phyloP scores from a whole-genome alignment of 1,140 invertebrate genomes.

The Hydropsyche tenuis region DNA sequence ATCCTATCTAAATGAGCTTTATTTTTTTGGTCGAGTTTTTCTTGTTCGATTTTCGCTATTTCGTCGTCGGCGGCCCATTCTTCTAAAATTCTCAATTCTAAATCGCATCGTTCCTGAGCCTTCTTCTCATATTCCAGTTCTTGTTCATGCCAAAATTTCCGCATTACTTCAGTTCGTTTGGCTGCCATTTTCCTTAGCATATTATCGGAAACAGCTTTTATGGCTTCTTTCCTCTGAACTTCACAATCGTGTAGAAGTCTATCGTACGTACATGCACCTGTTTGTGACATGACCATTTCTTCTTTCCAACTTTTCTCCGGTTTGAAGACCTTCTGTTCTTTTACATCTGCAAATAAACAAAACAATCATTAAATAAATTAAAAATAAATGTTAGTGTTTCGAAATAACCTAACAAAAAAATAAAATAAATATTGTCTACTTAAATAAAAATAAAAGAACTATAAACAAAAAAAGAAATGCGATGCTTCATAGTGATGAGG shows the following conservation, averaged over 20 bases:
- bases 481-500: no score
- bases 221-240: slow-evolving; percentile 53
- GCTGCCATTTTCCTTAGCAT: slow-evolving; percentile 56
- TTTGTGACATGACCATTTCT: slow-evolving; percentile 52
- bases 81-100: slow-evolving; percentile 58
- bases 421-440: no score
- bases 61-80: slow-evolving; percentile 56
- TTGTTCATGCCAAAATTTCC: slow-evolving; percentile 56
- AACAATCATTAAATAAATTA: no score
- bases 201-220: slow-evolving; percentile 54
- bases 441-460: no score
- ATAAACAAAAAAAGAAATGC: no score
- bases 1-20: slow-evolving; percentile 58
- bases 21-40: slow-evolving; percentile 56
- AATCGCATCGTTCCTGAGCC: slow-evolving; percentile 53
- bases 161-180: slow-evolving; percentile 55
- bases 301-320: slow-evolving; percentile 54
- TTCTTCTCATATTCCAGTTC: slow-evolving; percentile 56
- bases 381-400: no score
- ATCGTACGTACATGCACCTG: slow-evolving; percentile 53
- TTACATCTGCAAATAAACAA: neutral
- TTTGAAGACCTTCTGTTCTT: neutral
- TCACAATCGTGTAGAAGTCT: slow-evolving; percentile 58
- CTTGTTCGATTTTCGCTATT: slow-evolving; percentile 55
- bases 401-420: no score